These are phyloP conservation scores for Chouioia cunea DNA, from an alignment of 2,888 invertebrate genomes.

Conservation along the genomic window DNA sequence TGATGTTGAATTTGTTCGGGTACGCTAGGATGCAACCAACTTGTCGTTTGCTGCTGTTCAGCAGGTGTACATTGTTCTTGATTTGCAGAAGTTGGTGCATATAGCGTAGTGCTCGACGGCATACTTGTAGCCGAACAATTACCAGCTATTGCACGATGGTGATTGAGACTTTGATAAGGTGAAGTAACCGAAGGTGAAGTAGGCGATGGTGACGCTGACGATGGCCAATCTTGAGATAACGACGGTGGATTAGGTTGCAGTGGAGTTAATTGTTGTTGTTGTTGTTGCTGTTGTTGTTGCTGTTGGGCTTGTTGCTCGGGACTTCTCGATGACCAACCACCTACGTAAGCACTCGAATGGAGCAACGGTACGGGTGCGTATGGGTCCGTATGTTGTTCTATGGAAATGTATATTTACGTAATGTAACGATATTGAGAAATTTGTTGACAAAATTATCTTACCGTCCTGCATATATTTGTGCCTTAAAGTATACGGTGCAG, in stretches of 20 bases:
- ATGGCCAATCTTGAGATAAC: constrained; percentile 61
- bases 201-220: constrained; percentile 64
- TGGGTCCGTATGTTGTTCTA: constrained; percentile 58
- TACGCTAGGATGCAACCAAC: constrained; percentile 64
- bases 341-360: constrained; percentile 64
- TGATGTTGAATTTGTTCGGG: constrained; percentile 73
- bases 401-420: too few species aligned
- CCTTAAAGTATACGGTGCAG: constrained; percentile 64
- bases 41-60: constrained; percentile 69
- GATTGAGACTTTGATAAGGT: constrained; percentile 51
- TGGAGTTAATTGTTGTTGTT: constrained; percentile 51
- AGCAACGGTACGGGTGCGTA: constrained; percentile 63
- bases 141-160: constrained; percentile 40
- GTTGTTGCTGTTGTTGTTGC: constrained; percentile 44
- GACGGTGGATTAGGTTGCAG: constrained; percentile 12
- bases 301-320: constrained; percentile 57
- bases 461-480: constrained; percentile 66
- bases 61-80: constrained; percentile 55
- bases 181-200: constrained; percentile 58
- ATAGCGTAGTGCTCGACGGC: constrained; percentile 43
- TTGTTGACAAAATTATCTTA: constrained; percentile 39
- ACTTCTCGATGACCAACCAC: constrained; percentile 64
- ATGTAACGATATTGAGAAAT: not conserved
- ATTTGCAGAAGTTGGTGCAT: constrained; percentile 52
- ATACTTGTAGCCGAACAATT: constrained; percentile 47